Percentiles rank a stretch among this genome's conserved stretches.
Evolutionary conservation across 1,140 invertebrate species (phyloP).

Genomic region (Diprion similis): DNA sequence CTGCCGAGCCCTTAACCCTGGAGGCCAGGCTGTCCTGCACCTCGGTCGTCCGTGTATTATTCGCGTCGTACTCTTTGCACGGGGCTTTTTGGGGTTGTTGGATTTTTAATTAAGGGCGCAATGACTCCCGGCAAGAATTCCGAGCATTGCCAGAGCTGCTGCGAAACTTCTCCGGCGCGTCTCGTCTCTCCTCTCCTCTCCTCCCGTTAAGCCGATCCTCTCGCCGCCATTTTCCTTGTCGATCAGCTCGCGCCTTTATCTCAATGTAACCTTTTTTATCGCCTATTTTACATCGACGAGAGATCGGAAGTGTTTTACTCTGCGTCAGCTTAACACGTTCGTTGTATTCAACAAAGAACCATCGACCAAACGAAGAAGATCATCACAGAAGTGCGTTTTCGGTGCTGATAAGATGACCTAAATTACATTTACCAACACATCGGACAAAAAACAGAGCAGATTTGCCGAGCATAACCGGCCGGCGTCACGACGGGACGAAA

Average conservation of each 20-base stretch:
- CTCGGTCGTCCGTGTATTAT: conserved; percentile 23
- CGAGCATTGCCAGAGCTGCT: conserved; percentile 41
- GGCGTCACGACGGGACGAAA: background rate
- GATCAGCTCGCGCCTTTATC: conserved; percentile 14
- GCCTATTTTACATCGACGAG: too few relatives aligned
- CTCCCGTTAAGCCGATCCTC: conserved; percentile 23
- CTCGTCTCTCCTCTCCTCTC: conserved; percentile 35
- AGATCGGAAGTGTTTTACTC: too few relatives aligned
- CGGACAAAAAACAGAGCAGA: too few relatives aligned
- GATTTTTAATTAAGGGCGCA: conserved; percentile 64
- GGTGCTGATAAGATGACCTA: too few relatives aligned
- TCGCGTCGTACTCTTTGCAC: conserved; percentile 22
- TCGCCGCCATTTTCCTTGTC: conserved; percentile 3
- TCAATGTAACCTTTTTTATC: too few relatives aligned
- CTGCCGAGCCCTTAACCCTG: conserved; percentile 57
- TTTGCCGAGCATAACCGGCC: too few relatives aligned
- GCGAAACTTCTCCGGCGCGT: conserved; percentile 39
- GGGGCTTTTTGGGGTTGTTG: conserved; percentile 51
- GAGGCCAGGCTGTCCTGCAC: conserved; percentile 46
- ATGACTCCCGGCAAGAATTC: conserved; percentile 61
- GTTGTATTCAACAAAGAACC: too few relatives aligned
- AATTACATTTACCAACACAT: too few relatives aligned
- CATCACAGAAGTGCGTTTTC: too few relatives aligned
- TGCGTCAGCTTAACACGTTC: too few relatives aligned
- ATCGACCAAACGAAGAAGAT: too few relatives aligned